Percentiles rank a stretch among this genome's conserved stretches.
Conservation (phyloP, 2,113 vertebrate genomes). For the Cathartes aura region DNA sequence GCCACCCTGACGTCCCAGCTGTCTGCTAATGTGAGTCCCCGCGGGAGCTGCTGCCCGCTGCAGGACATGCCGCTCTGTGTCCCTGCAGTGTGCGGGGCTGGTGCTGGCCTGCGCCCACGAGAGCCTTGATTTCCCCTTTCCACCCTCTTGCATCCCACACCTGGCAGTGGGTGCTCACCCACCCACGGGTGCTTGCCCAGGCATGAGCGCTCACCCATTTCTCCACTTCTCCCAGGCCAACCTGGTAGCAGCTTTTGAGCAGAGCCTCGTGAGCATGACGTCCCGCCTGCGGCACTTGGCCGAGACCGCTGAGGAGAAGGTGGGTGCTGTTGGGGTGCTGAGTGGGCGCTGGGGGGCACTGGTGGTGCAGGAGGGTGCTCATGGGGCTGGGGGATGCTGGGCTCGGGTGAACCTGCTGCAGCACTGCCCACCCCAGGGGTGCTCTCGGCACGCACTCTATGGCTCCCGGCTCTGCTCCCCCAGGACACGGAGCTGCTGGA, state of each 20-base stretch:
- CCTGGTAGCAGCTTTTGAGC: conserved; percentile 94
- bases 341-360: not conserved
- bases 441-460: not conserved
- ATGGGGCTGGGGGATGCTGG: not conserved
- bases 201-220: not conserved
- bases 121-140: not conserved
- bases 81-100: fast-evolving
- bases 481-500: conserved; percentile 91
- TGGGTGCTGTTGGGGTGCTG: not conserved
- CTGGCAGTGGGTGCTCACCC: not conserved
- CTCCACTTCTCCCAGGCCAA: conserved; percentile 82
- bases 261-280: conserved; percentile 93
- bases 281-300: conserved; percentile 90
- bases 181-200: fast-evolving
- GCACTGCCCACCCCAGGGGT: not conserved
- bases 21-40: conserved; percentile 87
- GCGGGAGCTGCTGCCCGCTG: fast-evolving
- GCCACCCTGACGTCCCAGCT: conserved; percentile 91
- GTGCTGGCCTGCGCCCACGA: not conserved
- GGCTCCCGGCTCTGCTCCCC: not conserved
- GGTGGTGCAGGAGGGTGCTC: fast-evolving
- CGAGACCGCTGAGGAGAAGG: conserved; percentile 91
- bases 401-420: fast-evolving
- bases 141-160: not conserved
- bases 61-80: fast-evolving